phyloP scores from a whole-genome alignment of 2,113 vertebrate species.

The Chitala chitala region DNA sequence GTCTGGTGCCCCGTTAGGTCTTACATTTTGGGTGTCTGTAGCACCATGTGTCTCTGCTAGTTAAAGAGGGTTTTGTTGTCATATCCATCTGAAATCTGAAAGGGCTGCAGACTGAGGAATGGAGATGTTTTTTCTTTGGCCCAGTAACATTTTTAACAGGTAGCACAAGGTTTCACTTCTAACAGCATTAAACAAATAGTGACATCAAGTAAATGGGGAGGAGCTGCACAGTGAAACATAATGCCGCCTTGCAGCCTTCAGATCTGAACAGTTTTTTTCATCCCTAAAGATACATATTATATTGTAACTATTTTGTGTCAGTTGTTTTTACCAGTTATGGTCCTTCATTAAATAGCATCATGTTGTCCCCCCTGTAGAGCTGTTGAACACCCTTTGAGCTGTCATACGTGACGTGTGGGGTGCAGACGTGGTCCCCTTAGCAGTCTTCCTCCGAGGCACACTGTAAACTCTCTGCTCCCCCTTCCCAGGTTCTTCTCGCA shows the following conservation, averaged over 20 bases:
- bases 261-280: neutral
- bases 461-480: neutral
- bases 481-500: constrained; percentile 79
- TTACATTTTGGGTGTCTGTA: neutral
- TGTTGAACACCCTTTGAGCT: neutral
- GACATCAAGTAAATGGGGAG: neutral
- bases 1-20: constrained; percentile 33
- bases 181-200: neutral
- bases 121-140: no score
- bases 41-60: no score
- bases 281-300: neutral
- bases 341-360: neutral
- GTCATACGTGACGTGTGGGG: neutral
- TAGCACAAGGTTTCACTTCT: neutral
- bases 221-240: neutral
- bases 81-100: no score
- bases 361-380: neutral
- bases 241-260: neutral
- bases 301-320: neutral
- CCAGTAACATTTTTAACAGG: neutral
- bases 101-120: no score
- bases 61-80: no score
- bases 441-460: neutral
- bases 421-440: neutral
- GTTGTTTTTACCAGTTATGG: neutral